Conservation (phyloP, 2,113 vertebrate species). For the Phylloscopus whistleri region DNA sequence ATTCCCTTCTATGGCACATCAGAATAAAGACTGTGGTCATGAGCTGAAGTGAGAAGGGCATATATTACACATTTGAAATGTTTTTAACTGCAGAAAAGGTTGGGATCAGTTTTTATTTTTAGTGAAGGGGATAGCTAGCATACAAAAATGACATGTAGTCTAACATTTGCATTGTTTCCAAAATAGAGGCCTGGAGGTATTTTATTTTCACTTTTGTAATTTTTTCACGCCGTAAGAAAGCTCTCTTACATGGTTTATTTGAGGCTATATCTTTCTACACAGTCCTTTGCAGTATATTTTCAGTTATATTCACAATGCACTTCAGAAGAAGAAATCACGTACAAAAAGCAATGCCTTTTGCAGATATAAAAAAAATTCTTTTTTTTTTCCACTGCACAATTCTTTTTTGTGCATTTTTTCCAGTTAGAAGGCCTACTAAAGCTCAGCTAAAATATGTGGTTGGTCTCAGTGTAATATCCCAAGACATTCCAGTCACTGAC, state of each 20-base stretch:
- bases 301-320: neutral
- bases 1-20: neutral
- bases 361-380: neutral
- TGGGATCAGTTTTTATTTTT: neutral
- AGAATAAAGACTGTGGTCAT: neutral
- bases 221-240: constrained; percentile 17
- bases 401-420: constrained; percentile 24
- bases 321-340: constrained; percentile 13
- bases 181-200: neutral
- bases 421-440: constrained; percentile 17
- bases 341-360: constrained; percentile 34
- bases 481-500: constrained; percentile 2
- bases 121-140: neutral
- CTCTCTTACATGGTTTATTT: constrained; percentile 16
- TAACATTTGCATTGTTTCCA: neutral
- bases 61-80: neutral
- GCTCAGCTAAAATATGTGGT: constrained; percentile 39
- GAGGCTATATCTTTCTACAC: neutral
- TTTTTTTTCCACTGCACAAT: neutral
- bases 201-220: neutral
- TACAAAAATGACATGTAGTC: neutral
- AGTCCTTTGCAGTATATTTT: constrained; percentile 19
- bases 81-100: neutral
- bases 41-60: neutral
- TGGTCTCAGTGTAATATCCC: constrained; percentile 14